phyloP scores from a whole-genome alignment of 2,888 invertebrate species.

The Notodromas monacha region DNA sequence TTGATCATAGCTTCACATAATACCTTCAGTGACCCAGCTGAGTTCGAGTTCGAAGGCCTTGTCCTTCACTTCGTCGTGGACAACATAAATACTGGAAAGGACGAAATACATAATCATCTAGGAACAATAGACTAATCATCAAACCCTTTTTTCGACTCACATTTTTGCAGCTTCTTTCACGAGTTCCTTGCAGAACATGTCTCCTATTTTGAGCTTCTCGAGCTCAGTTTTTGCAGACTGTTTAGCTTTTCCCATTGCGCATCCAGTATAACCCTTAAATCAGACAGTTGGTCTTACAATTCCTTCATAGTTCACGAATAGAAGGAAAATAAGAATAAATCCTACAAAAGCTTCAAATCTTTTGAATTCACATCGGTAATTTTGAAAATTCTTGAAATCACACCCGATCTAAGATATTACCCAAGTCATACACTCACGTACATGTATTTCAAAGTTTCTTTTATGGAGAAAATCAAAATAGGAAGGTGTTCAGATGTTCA shows the following conservation, averaged over 20 bases:
- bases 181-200: constrained; percentile 48
- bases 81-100: constrained; percentile 38
- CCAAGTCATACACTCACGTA: no score
- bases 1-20: neutral
- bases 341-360: no score
- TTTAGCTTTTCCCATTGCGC: constrained; percentile 92
- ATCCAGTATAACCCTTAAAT: constrained; percentile 63
- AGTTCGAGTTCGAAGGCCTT: constrained; percentile 80
- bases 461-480: no score
- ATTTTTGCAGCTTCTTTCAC: constrained; percentile 82
- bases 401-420: no score
- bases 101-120: no score
- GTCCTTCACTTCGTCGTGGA: constrained; percentile 76
- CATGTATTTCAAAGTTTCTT: no score
- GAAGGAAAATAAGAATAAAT: no score
- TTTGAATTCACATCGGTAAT: no score
- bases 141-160: constrained; percentile 19
- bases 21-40: constrained; percentile 59
- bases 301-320: no score
- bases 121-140: no score
- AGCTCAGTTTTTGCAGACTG: constrained; percentile 98
- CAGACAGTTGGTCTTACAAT: neutral
- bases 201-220: constrained; percentile 65
- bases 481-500: no score
- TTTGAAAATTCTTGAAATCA: no score